Evolutionary conservation across 2,888 invertebrate species (phyloP).

Genomic region (Rhyacophila evoluta): DNA sequence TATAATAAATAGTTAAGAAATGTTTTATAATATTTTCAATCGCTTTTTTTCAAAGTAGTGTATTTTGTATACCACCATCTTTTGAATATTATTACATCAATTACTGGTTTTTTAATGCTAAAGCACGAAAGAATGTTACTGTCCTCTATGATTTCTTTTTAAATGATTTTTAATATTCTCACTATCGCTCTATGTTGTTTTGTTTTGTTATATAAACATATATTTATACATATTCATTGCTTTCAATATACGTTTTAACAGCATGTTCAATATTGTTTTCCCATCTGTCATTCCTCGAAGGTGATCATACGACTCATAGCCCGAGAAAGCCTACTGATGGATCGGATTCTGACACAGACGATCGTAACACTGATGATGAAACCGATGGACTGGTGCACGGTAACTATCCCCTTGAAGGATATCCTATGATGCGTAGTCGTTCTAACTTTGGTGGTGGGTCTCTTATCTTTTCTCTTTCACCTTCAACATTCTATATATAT

Average conservation of each 20-base stretch:
- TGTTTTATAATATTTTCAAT: too few relatives aligned
- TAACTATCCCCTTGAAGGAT: conserved; percentile 53
- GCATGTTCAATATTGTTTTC: background rate
- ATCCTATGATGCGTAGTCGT: conserved; percentile 31
- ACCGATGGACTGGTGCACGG: conserved; percentile 46
- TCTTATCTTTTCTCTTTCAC: background rate
- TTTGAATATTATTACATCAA: too few relatives aligned
- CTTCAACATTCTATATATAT: too few relatives aligned
- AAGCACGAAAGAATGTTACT: too few relatives aligned
- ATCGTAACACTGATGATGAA: conserved; percentile 29
- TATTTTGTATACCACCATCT: too few relatives aligned
- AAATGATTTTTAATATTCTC: too few relatives aligned
- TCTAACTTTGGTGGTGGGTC: conserved; percentile 45
- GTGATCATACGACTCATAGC: background rate
- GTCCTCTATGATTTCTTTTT: too few relatives aligned
- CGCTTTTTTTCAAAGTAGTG: too few relatives aligned
- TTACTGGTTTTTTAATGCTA: too few relatives aligned
- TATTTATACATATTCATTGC: background rate
- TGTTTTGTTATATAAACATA: too few relatives aligned
- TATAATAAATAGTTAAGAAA: too few relatives aligned
- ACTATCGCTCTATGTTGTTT: too few relatives aligned
- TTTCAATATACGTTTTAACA: background rate
- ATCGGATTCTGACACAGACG: background rate
- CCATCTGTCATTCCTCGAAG: background rate
- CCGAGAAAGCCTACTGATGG: background rate